Base-by-base conservation (phyloP, 2,113 vertebrate species). In the Vulpes ferrilata region DNA sequence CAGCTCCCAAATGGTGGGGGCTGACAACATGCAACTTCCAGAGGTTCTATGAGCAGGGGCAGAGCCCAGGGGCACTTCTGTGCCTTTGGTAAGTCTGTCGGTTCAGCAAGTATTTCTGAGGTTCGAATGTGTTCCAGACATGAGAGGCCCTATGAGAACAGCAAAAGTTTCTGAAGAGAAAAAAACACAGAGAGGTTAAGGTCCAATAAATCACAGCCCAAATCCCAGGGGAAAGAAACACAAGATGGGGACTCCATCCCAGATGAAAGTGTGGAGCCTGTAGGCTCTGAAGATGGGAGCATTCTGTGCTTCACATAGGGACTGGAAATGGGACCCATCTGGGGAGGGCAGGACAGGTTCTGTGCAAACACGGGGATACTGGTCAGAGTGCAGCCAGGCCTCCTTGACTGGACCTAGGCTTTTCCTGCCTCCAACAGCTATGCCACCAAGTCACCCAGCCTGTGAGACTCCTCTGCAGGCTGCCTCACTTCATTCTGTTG, bases 1-100 rank as follows among this genome's bases (percentile, higher is more conserved):
- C 15, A 7, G 7, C 38, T 60, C 73, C 38, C 15, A 27, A 38
- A 60, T 0, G 0, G n/a, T 25, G 32, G 35, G 43, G 5, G 64
- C 32, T 35, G 64, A 20, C 30, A 17, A 53, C 15, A 5, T 3
- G 85, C 11, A 11, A 12, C 38, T 73, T 38, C 51, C 11, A 17
- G 60, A n/a, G 27, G 51, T 32, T 12, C 13, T n/a, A 2, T 11
- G 23, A 81, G 32, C 7, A 19, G 22, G n/a, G 12, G 25, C 19
- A 48, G 67, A 84, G 32, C 30, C 67, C 3, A 25, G 65, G 35
- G 35, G 13, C 53, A 51, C 5, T 0, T 5, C 6, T 9, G 35
- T 15, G 1, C 22, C 32, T 7, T 53, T 7, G 11, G 35, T 32
- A 16, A 27, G 38, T 62, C 43, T 9, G 17, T 22, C 17, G 10